Evolutionary conservation across 2,113 vertebrate species (phyloP).

Genomic region (Dromas ardeola): DNA sequence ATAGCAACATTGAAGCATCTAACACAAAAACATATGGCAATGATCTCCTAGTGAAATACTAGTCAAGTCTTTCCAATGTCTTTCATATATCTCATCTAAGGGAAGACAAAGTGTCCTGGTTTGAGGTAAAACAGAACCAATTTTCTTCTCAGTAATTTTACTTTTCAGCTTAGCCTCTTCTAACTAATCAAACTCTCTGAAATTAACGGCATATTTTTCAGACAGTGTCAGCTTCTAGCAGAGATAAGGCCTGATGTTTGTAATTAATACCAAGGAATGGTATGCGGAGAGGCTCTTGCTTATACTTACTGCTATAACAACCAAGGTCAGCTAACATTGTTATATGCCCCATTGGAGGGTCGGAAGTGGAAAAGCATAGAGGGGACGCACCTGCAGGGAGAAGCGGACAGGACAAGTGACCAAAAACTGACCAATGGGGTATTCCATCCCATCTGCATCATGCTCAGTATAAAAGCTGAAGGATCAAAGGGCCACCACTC

Average conservation of each 20-base stretch:
- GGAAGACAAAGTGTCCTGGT: neutral
- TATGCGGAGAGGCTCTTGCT: too few species aligned
- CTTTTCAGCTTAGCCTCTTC: too few species aligned
- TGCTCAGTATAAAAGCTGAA: neutral
- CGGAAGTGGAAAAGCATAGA: neutral
- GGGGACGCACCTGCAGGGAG: neutral
- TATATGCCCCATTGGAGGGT: neutral
- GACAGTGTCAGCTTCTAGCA: too few species aligned
- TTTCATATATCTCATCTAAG: neutral
- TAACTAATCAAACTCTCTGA: too few species aligned
- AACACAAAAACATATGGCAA: neutral
- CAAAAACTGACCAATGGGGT: neutral
- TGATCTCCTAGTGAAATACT: neutral
- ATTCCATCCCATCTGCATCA: neutral
- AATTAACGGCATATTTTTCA: too few species aligned
- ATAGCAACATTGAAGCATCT: neutral
- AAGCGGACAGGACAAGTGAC: neutral
- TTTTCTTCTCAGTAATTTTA: too few species aligned
- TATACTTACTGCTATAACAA: too few species aligned
- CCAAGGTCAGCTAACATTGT: neutral
- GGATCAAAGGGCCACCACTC: neutral
- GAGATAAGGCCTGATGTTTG: too few species aligned
- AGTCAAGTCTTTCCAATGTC: neutral
- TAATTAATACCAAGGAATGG: too few species aligned
- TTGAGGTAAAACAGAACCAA: too few species aligned